Percentiles rank a stretch among this genome's conserved stretches.
These are phyloP conservation scores for Andrena dorsata DNA, from an alignment of 2,888 invertebrate genomes.

Conservation along the genomic window DNA sequence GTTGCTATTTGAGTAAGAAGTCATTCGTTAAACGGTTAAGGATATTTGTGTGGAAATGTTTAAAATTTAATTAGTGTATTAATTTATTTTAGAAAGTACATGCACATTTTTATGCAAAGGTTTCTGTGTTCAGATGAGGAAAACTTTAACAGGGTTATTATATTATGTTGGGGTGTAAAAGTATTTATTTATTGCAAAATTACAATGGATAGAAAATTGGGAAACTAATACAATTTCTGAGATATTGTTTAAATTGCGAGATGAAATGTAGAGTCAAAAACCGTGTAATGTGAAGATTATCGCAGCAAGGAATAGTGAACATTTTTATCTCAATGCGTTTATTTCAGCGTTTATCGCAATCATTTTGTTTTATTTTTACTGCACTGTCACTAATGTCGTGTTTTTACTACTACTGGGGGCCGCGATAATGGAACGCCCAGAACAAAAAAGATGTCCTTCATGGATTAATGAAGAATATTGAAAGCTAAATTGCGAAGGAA, in stretches of 20 bases:
- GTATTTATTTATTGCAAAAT: too few species aligned
- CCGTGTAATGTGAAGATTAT: neutral
- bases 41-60: neutral
- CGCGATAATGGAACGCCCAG: constrained; percentile 29
- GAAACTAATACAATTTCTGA: neutral
- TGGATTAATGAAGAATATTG: constrained; percentile 8
- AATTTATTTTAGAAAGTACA: too few species aligned
- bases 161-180: too few species aligned
- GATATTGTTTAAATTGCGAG: neutral
- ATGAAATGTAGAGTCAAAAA: neutral
- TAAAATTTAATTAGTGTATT: neutral
- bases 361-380: constrained; percentile 19
- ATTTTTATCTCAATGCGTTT: constrained; percentile 3
- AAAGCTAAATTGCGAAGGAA: neutral
- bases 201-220: neutral
- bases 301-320: neutral
- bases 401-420: neutral
- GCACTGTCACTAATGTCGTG: neutral
- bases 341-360: neutral
- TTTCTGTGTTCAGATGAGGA: too few species aligned
- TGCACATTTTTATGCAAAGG: too few species aligned
- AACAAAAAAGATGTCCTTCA: constrained; percentile 34
- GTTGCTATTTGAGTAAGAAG: neutral
- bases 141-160: too few species aligned
- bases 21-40: neutral